Evolutionary conservation across 2,888 invertebrate species (phyloP).

Genomic region (Argyresthia albistria): DNA sequence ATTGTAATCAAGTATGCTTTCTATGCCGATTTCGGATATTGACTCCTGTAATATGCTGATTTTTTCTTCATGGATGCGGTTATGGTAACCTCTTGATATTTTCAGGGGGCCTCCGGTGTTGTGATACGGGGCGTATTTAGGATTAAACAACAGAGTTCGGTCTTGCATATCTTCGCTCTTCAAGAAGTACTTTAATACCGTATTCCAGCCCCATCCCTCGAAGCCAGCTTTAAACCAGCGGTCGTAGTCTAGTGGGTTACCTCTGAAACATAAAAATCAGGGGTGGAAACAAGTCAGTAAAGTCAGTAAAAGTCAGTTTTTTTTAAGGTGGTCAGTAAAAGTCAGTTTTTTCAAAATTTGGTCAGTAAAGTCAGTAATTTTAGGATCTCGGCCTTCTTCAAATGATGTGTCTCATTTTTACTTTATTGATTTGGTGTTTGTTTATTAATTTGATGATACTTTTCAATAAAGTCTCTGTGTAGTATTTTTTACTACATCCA

Average conservation of each 20-base stretch:
- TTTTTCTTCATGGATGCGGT: not conserved
- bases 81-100: slow-evolving; percentile 12
- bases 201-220: not conserved
- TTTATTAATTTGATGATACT: too few species aligned
- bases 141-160: not conserved
- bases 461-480: too few species aligned
- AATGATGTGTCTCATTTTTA: too few species aligned
- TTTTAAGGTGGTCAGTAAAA: too few species aligned
- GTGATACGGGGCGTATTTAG: not conserved
- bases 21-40: not conserved
- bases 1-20: not conserved
- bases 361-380: too few species aligned
- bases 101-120: not conserved
- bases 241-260: slow-evolving; percentile 1
- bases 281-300: too few species aligned
- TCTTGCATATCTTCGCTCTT: not conserved
- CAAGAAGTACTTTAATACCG: not conserved
- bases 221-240: not conserved
- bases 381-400: too few species aligned
- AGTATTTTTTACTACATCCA: too few species aligned
- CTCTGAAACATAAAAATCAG: too few species aligned
- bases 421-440: too few species aligned
- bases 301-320: too few species aligned
- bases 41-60: not conserved
- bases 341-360: too few species aligned